Evolutionary conservation across 2,888 invertebrate genomes (phyloP).

Genomic region (Melieria omissa): DNA sequence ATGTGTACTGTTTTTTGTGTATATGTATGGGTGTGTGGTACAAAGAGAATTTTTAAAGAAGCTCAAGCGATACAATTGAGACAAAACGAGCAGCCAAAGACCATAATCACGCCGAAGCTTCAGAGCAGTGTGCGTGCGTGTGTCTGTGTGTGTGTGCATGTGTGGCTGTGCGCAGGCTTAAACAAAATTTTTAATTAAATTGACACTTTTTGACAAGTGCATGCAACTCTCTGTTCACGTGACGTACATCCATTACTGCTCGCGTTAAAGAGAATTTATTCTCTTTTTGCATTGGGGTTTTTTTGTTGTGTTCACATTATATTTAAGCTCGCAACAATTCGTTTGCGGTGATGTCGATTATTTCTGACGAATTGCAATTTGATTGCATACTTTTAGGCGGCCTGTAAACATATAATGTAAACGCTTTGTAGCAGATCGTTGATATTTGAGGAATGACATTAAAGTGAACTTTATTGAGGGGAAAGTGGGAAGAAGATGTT

Average conservation of each 20-base stretch:
- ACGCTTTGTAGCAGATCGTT: too few species aligned
- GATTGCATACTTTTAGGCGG: too few species aligned
- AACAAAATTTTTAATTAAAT: slow-evolving; percentile 30
- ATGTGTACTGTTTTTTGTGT: too few species aligned
- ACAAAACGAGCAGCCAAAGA: neutral
- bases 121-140: neutral
- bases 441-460: too few species aligned
- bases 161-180: slow-evolving; percentile 14
- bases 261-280: neutral
- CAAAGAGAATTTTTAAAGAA: slow-evolving; percentile 21
- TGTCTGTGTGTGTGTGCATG: neutral
- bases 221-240: neutral
- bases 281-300: too few species aligned
- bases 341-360: too few species aligned
- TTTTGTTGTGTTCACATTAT: too few species aligned
- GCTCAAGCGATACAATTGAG: neutral
- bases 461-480: too few species aligned
- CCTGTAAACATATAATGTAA: too few species aligned
- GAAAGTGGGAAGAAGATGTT: too few species aligned
- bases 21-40: neutral
- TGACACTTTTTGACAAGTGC: slow-evolving; percentile 24
- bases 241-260: neutral
- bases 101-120: neutral
- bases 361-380: too few species aligned
- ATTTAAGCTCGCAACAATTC: too few species aligned